These are phyloP conservation scores for Podarcis siculus DNA, from an alignment of 2,797 vertebrate species.

Conservation along the genomic window DNA sequence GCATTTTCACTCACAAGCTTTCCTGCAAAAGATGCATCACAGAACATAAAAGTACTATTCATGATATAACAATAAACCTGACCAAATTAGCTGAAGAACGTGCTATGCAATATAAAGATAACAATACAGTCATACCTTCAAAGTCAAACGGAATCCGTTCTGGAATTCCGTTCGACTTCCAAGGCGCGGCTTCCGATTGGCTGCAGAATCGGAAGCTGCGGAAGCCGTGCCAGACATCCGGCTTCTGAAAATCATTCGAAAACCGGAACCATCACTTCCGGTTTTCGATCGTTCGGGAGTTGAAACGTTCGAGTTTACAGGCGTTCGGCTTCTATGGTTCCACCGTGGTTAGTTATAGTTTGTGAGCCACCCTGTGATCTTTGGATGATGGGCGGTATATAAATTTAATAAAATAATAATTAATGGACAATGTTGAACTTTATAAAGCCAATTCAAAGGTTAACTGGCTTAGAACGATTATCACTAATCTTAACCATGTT, in stretches of 20 bases:
- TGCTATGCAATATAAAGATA: not conserved
- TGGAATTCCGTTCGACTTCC: too few species aligned
- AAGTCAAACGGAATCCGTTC: too few species aligned
- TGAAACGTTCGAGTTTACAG: too few species aligned
- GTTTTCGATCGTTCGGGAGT: too few species aligned
- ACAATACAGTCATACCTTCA: not conserved
- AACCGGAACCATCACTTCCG: too few species aligned
- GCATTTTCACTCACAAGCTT: slow-evolving; percentile 88
- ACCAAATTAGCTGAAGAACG: not conserved
- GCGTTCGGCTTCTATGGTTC: too few species aligned
- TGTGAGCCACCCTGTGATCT: too few species aligned
- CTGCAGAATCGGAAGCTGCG: too few species aligned
- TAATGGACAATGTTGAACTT: not conserved
- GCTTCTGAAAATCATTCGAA: too few species aligned
- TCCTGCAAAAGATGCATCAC: slow-evolving; percentile 78
- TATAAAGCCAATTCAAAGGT: not conserved
- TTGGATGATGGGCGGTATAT: not conserved
- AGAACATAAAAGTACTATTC: not conserved
- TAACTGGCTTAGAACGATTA: not conserved
- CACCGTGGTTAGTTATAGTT: too few species aligned
- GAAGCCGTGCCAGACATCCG: too few species aligned
- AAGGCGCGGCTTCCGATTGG: too few species aligned
- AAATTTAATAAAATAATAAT: not conserved
- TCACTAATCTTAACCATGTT: not conserved
- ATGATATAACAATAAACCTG: not conserved